These are phyloP conservation scores for Hyposmocoma kahamanoa DNA, from an alignment of 1,140 invertebrate species.

Conservation along the genomic window DNA sequence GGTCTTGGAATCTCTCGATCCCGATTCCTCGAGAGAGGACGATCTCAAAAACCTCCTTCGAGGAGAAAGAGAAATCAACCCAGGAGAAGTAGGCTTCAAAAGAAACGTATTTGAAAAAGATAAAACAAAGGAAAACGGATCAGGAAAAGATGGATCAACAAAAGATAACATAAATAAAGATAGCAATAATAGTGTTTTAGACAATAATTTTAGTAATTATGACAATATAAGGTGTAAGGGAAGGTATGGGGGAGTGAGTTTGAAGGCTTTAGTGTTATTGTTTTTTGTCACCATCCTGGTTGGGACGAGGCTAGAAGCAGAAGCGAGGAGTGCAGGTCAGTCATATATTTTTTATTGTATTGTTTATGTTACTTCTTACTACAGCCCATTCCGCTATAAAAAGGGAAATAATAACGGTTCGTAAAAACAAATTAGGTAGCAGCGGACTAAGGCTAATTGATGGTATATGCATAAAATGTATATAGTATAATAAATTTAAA, in stretches of 20 bases:
- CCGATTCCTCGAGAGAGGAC: slow-evolving; percentile 46
- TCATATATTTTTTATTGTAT: too few relatives aligned
- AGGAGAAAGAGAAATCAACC: slow-evolving; percentile 59
- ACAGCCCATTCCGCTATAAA: too few relatives aligned
- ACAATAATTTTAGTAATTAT: slow-evolving; percentile 42
- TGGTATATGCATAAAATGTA: too few relatives aligned
- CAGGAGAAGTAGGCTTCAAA: background rate
- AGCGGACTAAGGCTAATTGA: too few relatives aligned
- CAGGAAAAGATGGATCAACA: too few relatives aligned
- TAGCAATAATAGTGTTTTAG: slow-evolving; percentile 46
- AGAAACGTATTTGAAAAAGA: background rate
- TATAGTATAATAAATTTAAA: too few relatives aligned
- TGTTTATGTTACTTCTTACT: too few relatives aligned
- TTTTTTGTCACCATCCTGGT: slow-evolving; percentile 47
- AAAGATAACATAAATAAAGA: slow-evolving; percentile 20
- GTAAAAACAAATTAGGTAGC: too few relatives aligned
- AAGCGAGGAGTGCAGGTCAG: slow-evolving; percentile 60
- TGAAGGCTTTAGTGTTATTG: slow-evolving; percentile 51
- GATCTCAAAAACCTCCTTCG: slow-evolving; percentile 52
- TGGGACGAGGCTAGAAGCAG: slow-evolving; percentile 40
- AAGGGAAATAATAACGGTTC: too few relatives aligned
- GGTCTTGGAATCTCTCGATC: slow-evolving; percentile 9
- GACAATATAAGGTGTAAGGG: slow-evolving; percentile 34
- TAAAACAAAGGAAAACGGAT: too few relatives aligned
- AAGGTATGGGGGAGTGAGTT: slow-evolving; percentile 33